Base-by-base conservation (phyloP, 2,113 vertebrate species). In the Vidua chalybeata region DNA sequence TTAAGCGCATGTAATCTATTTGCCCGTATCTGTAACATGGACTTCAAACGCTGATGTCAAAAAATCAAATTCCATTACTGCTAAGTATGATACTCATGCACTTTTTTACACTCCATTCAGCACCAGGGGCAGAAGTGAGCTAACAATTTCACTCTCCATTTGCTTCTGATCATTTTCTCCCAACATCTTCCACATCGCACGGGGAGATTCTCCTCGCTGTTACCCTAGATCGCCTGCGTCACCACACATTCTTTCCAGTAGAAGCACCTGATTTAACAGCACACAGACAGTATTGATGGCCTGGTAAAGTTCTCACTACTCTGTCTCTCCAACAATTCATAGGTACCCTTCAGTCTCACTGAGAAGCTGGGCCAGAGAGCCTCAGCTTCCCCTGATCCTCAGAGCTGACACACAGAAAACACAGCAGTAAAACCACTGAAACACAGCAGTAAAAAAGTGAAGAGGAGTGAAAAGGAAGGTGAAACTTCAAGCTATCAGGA, bases 121-220 rank as follows among this genome's bases (percentile, higher is more conserved):
- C 49, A 77, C n/a, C 83, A 84, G 15, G 33, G 51, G 35, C n/a
- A 84, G 66, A 94, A 86, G 3, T 58, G 81, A 90, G 45, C 43
- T 48, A 74, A 69, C 73, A 83, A 92, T 92, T 95, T 93, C 86
- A 94, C 48, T 49, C 76, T 83, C 62, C 79, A 24, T 84, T 91
- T 89, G 48, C 30, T 93, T 73, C 83, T 77, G 90, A 94, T 95
- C 85, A 80, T 61, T 88, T 90, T 84, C 78, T 87, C 46, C 75
- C 35, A 67, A 48, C 39, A 55, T 41, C 78, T 92, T 74, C 72
- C 2, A 0, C 37, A 58, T 15, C 11, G 10, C 61, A 73, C 33
- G 19, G 10, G 1, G 26, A 71, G 49, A 76, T 69, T 83, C 4
- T 2, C 51, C 67, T 64, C 0, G 0, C 43, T 83, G 58, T 61